Percentiles rank a stretch among this genome's conserved stretches.
Conservation (phyloP, 2,888 invertebrate species). For the Oscheius sp. region DNA sequence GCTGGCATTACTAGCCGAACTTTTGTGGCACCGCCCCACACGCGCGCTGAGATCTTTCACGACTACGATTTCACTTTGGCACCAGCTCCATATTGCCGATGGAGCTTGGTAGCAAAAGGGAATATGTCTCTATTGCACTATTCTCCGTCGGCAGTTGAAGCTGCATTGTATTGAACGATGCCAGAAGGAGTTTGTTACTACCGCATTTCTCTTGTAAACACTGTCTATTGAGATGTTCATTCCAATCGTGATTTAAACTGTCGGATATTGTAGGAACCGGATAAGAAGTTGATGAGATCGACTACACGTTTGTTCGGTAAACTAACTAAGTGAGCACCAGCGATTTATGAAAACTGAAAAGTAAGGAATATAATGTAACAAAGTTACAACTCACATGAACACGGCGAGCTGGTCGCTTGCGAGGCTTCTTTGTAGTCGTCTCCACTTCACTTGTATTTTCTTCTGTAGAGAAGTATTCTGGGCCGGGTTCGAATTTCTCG, state of each 20-base stretch:
- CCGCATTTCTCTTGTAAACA: too few relatives aligned
- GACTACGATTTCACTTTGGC: too few relatives aligned
- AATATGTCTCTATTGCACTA: slow-evolving; percentile 19
- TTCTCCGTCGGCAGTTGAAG: slow-evolving; percentile 10
- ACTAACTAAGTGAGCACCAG: too few relatives aligned
- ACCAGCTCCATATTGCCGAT: neutral
- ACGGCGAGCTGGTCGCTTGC: too few relatives aligned
- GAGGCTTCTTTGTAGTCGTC: too few relatives aligned
- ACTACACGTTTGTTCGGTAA: too few relatives aligned
- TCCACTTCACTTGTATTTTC: too few relatives aligned
- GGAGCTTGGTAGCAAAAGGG: slow-evolving; percentile 1
- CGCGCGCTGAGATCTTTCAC: too few relatives aligned
- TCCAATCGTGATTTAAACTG: neutral
- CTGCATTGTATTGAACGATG: neutral
- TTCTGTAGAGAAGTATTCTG: too few relatives aligned
- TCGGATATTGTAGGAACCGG: neutral
- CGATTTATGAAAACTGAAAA: neutral
- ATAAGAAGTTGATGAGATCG: too few relatives aligned
- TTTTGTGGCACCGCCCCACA: slow-evolving; percentile 1
- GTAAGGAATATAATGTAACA: neutral
- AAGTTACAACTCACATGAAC: too few relatives aligned
- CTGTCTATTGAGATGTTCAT: neutral
- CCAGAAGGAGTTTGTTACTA: too few relatives aligned
- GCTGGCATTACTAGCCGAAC: slow-evolving; percentile 14
- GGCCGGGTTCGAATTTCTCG: neutral